Evolutionary conservation across 2,797 vertebrate genomes (phyloP), one percentile per base, ranked within the genome.

Genomic region (Cossypha polioptera): DNA sequence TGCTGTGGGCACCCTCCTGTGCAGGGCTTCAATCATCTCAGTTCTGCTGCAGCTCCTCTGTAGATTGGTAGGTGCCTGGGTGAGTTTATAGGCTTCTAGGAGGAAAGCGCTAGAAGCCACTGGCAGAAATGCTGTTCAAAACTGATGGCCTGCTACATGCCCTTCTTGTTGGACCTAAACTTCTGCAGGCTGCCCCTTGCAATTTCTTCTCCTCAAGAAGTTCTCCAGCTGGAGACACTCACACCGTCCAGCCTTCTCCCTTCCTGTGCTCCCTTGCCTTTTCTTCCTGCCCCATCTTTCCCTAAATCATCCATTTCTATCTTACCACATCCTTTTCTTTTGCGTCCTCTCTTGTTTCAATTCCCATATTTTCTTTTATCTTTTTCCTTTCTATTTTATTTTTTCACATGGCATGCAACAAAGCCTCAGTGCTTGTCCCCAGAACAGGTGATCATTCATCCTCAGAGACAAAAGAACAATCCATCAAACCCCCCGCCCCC

Each of bases 401-500:
- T 86, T 87, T 29, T 91, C n/a, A 42, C 21, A 54, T 28, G 14
- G 26, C 31, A 16, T 55, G 43, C 63, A 89, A 79, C 66, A 55
- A 85, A 73, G 16, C 38, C 17, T 55, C 26, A 66, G 35, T 65
- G 35, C 63, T 73, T 73, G 31, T 67, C 24, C 67, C 22, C 40
- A 40, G 57, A 88, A 65, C 14, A 76, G 31, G 66, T 62, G 28
- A 71, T 38, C 26, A 55, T 59, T 79, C 55, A 48, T 85, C 7
- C 33, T 82, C 24, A 48, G 48, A 57, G 13, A 36, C 2, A 54
- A 53, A 58, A 42, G 43, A 29, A 21, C 24, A 25, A 15, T 16
- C 6, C 13, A 33, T 31, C 9, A 38, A 72, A 22, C 5, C 3
- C 10, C 8, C 4, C 2, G 4, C 11, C n/a, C 26, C 7, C 6